Evolutionary conservation across 2,797 vertebrate genomes (phyloP), one percentile per base, ranked within the genome.

Genomic region (Chrysocyon brachyurus): DNA sequence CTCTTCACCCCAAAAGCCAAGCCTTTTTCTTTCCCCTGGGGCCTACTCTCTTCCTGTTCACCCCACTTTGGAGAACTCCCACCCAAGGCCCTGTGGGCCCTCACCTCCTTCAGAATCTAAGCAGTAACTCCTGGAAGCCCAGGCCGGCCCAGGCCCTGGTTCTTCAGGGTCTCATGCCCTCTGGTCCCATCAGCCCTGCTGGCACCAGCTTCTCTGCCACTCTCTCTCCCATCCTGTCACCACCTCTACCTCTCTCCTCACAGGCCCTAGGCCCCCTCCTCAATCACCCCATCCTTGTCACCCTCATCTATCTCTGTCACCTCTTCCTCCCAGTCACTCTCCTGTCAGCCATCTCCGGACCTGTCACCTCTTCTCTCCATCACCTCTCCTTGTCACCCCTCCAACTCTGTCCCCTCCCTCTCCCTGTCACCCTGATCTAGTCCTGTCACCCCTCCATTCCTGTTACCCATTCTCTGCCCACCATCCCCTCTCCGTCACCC

Each of bases 401-500:
- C 96, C 68, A 97, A 96, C 93, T 96, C 94, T 93, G 68, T 79
- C 82, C 85, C 96, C 77, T 92, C 93, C 77, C 64, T 81, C 83
- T 90, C 95, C 70, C 91, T 98, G 94, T 96, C 92, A 96, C 97
- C 90, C 97, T 95, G 91, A 90, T 96, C 88, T 83, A 92, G 92
- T 97, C 95, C 91, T 97, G 95, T 97, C 95, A 97, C 95, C 95
- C 90, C 83, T 96, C 84, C 87, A 94, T 96, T 96, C 94, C 86
- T 97, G 94, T 70, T 87, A 57, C 56, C 92, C 86, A 49, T 78
- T 90, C 89, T 96, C 91, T 97, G 68, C 86, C 61, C 92, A 92
- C 90, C 59, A 75, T 90, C 66, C 49, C 70, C 64, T 59, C 54
- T 72, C 54, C 72, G 16, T 91, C 83, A 96, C 33, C 73, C 66